Evolutionary conservation across 2,888 invertebrate species (phyloP).

Genomic region (Pseudeuparius sepicola): DNA sequence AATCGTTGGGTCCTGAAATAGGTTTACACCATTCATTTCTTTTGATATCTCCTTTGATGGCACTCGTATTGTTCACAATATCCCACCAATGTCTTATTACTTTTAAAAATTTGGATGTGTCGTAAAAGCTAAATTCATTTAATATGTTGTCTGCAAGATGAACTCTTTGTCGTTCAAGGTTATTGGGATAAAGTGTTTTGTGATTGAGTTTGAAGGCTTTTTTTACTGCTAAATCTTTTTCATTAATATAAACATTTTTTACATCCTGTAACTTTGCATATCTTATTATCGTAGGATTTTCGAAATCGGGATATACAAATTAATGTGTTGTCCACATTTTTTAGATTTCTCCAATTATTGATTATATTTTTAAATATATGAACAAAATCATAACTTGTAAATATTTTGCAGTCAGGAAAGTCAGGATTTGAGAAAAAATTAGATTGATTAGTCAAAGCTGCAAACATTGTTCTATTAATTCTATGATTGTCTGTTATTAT

Average conservation of each 20-base stretch:
- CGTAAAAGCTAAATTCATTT: too few species aligned
- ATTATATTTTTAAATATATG: conserved; percentile 6
- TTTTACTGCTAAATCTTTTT: conserved; percentile 2
- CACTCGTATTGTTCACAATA: too few species aligned
- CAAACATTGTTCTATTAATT: conserved; percentile 7
- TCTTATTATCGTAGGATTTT: conserved; percentile 4
- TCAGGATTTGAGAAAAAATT: conserved; percentile 1
- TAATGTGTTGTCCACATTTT: conserved; percentile 4
- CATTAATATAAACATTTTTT: neutral
- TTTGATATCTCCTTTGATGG: conserved; percentile 1
- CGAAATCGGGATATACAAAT: conserved; percentile 1
- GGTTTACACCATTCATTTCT: conserved; percentile 3
- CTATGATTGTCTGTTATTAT: conserved; percentile 5
- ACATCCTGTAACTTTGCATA: conserved; percentile 6
- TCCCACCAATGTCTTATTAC: too few species aligned
- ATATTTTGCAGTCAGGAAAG: neutral
- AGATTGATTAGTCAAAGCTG: neutral
- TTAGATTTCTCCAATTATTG: too few species aligned
- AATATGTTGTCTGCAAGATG: conserved; percentile 1
- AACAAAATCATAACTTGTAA: conserved; percentile 3
- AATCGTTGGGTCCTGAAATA: neutral
- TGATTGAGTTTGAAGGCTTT: conserved; percentile 4
- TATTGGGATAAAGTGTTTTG: conserved; percentile 1
- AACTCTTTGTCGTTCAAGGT: conserved; percentile 3
- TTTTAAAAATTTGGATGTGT: too few species aligned